These are phyloP conservation scores for Rhinichthys klamathensis DNA, from an alignment of 2,113 vertebrate genomes.

Conservation along the genomic window DNA sequence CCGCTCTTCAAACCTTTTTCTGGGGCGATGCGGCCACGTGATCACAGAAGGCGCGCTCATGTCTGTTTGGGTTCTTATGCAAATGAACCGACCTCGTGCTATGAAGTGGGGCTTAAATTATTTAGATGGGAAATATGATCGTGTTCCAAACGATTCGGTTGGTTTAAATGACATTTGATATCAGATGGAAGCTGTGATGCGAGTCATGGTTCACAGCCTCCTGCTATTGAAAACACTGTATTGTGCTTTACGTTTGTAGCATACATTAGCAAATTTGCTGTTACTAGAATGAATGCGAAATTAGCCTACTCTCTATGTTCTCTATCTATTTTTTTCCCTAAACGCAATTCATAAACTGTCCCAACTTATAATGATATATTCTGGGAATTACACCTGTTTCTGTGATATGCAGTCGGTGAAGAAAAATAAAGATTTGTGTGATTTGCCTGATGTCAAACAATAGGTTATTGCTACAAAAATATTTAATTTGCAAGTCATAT, in stretches of 20 bases:
- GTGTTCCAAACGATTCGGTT: conserved; percentile 46
- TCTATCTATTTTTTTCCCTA: not conserved
- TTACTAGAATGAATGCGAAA: not conserved
- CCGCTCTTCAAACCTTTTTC: not conserved
- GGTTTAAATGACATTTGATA: conserved; percentile 1
- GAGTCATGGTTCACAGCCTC: not conserved
- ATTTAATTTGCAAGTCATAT: not conserved
- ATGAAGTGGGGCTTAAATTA: conserved; percentile 61
- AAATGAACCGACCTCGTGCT: conserved; percentile 62
- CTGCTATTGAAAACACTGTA: not conserved
- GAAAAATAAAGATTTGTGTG: no score
- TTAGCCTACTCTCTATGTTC: not conserved
- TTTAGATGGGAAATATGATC: conserved; percentile 64
- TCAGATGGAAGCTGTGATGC: not conserved
- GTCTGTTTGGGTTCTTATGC: conserved; percentile 77
- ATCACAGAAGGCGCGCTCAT: conserved; percentile 1
- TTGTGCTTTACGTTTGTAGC: not conserved
- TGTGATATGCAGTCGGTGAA: not conserved
- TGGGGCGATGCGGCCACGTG: conserved; percentile 3
- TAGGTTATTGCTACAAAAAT: not conserved
- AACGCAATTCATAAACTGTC: not conserved
- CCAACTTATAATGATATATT: not conserved
- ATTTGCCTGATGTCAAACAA: no score
- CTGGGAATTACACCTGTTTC: not conserved
- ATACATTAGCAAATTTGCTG: not conserved